Evolutionary conservation across 2,113 vertebrate species (phyloP), one percentile per base, ranked within the genome.

Genomic region (Thamnaconus septentrionalis): DNA sequence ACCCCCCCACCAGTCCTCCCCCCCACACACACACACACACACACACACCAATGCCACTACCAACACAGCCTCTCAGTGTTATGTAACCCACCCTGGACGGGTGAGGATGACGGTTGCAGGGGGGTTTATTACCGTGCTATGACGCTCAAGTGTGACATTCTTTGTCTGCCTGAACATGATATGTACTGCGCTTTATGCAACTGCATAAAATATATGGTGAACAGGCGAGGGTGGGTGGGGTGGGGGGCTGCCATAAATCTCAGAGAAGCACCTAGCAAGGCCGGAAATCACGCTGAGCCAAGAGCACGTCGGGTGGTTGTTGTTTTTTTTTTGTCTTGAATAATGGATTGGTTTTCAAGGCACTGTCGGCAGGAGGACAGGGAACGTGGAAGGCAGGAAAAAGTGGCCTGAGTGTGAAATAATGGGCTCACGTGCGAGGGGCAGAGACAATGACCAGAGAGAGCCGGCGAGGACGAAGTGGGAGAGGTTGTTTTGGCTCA

Each of bases 401-500:
- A 62, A 59, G 43, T 53, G 40, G 10, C 4, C 9, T 49, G 47
- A 10, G 9, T 31, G 18, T 7, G 10, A 49, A 10, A 49, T 49
- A 49, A 49, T 4, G 7, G 4, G 9, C 6, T 9, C 47, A 49
- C 47, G 47, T 49, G 5, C 56, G 68, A 80, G 78, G 78, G 18
- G 72, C n/a, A n/a, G 58, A 61, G 73, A 81, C 69, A 80, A 68
- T 59, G 56, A 78, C 18, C 18, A 73, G 64, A 54, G 51, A 42
- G 55, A 56, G 42, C 6, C 52, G 51, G 44, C 43, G 57, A 62
- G 66, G 62, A 73, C 61, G 47, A 68, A 62, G 79, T 59, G 72
- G 81, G 81, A 69, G 70, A 54, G 64, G 80, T 81, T 79, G 4
- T 75, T 77, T 84, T 90, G 86, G 85, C 84, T 56, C 45, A 58